These are phyloP conservation scores for Bolinopsis microptera DNA, from an alignment of 37 sponge, comb jelly and placozoan genomes.

Conservation along the genomic window DNA sequence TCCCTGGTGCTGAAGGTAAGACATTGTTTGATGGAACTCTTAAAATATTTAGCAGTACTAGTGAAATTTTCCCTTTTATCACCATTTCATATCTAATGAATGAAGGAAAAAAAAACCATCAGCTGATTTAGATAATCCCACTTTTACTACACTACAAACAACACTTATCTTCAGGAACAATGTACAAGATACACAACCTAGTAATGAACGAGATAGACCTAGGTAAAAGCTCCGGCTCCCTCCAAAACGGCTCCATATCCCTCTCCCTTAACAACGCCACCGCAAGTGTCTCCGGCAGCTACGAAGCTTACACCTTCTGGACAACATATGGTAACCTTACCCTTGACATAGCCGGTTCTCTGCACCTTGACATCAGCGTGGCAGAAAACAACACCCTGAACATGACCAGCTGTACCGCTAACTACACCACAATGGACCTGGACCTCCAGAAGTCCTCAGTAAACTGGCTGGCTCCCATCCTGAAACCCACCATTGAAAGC, in stretches of 20 bases:
- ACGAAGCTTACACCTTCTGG: constrained; percentile 14
- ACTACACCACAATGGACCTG: not conserved
- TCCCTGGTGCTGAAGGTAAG: not conserved
- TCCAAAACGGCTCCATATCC: not conserved
- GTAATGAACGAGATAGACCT: not conserved
- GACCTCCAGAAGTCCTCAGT: constrained; percentile 18
- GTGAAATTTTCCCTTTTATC: too few species aligned
- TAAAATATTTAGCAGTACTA: too few species aligned
- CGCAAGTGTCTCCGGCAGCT: not conserved
- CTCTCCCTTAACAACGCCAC: constrained; percentile 4
- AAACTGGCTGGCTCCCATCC: constrained; percentile 18
- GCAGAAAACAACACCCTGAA: not conserved
- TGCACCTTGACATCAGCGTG: not conserved
- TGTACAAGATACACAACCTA: constrained; percentile 12
- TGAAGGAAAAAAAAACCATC: too few species aligned
- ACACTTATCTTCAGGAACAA: not conserved
- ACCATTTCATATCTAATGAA: too few species aligned
- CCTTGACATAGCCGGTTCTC: not conserved
- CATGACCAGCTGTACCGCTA: not conserved
- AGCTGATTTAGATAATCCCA: too few species aligned
- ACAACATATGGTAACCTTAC: constrained; percentile 6
- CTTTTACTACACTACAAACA: too few species aligned
- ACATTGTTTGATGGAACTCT: too few species aligned
- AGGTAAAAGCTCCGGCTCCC: constrained; percentile 3
- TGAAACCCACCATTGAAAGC: not conserved